Conservation (phyloP, 1,140 invertebrate species). For the Euwallacea fornicatus region DNA sequence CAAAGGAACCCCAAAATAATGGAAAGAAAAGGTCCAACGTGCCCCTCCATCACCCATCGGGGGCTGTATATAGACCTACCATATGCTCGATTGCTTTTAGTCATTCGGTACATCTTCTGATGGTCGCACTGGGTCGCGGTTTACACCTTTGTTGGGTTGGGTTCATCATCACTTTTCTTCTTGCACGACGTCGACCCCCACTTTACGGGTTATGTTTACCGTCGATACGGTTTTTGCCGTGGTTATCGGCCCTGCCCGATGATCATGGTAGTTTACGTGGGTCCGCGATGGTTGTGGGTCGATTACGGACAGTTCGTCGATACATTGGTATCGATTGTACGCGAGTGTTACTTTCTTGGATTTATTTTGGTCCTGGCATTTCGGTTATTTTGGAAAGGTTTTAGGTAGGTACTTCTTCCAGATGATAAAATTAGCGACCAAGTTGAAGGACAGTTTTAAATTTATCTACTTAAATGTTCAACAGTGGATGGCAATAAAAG, state of each 20-base stretch:
- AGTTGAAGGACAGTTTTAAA: too few species aligned
- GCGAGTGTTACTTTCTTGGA: slow-evolving; percentile 21
- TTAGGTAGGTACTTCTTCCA: too few species aligned
- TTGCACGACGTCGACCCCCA: slow-evolving; percentile 4
- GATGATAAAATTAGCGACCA: too few species aligned
- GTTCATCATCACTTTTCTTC: not conserved
- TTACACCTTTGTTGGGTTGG: not conserved
- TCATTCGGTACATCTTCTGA: slow-evolving; percentile 17
- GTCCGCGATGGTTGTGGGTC: not conserved
- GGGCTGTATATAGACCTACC: slow-evolving; percentile 31
- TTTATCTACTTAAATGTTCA: too few species aligned
- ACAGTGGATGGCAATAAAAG: too few species aligned
- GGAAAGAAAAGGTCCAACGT: slow-evolving; percentile 19
- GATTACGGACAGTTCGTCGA: not conserved
- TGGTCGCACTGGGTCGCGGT: slow-evolving; percentile 8
- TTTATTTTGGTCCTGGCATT: not conserved
- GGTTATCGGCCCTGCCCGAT: slow-evolving; percentile 1
- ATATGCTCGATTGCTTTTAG: slow-evolving; percentile 23
- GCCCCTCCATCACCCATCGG: slow-evolving; percentile 21
- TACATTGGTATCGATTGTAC: slow-evolving; percentile 2
- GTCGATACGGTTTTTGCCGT: slow-evolving; percentile 23
- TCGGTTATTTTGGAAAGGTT: too few species aligned
- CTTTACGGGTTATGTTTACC: slow-evolving; percentile 18
- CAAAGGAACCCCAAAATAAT: slow-evolving; percentile 30
- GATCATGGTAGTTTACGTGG: not conserved